phyloP scores from a whole-genome alignment of 2,888 invertebrate genomes.

The Philhelius pedissequus region DNA sequence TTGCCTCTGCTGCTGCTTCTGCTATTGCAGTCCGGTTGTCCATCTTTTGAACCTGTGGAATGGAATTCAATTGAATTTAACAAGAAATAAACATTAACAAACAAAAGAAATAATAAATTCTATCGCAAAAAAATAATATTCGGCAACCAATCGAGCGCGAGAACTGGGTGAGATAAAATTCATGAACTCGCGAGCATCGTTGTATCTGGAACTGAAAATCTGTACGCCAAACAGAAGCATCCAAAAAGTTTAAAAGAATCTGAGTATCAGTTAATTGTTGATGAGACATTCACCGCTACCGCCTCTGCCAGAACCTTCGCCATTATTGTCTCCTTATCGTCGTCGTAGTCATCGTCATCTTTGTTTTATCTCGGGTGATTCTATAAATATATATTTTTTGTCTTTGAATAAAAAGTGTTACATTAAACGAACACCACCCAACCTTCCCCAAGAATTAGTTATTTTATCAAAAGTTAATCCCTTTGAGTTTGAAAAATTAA shows the following conservation, averaged over 20 bases:
- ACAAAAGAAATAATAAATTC: neutral
- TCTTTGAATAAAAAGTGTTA: constrained; percentile 14
- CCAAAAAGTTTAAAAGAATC: neutral
- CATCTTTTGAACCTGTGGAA: constrained; percentile 44
- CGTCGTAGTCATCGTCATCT: constrained; percentile 20
- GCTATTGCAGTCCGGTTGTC: constrained; percentile 61
- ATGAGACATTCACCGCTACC: constrained; percentile 52
- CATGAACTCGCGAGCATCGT: neutral
- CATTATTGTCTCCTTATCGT: constrained; percentile 21
- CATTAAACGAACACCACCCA: neutral
- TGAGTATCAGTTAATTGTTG: constrained; percentile 55
- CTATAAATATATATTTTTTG: constrained; percentile 48
- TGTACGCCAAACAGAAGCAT: neutral
- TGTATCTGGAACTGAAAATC: neutral
- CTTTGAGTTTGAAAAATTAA: constrained; percentile 22
- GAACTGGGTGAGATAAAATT: constrained; percentile 1
- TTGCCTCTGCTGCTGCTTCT: constrained; percentile 48
- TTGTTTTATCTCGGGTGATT: constrained; percentile 48
- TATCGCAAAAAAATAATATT: neutral
- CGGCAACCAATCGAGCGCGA: neutral
- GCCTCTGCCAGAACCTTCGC: constrained; percentile 13
- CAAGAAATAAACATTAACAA: neutral
- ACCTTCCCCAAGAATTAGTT: neutral
- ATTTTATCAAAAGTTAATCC: neutral
- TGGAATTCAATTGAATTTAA: constrained; percentile 35